Evolutionary conservation across 2,888 invertebrate species (phyloP).

Genomic region (Caenorhabditis becei): DNA sequence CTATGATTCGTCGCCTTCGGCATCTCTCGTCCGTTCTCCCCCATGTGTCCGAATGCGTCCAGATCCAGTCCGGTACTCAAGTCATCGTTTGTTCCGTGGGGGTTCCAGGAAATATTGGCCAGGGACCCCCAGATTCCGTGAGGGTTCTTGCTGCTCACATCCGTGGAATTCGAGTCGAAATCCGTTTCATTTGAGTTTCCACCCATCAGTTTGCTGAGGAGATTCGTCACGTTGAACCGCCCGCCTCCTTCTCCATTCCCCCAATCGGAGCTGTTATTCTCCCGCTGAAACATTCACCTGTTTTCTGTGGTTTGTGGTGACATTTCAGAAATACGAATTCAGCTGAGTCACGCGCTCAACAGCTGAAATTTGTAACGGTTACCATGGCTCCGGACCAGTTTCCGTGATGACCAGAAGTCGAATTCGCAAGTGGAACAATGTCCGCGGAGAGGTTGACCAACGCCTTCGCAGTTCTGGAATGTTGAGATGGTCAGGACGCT

Average conservation of each 20-base stretch:
- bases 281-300: constrained; percentile 3
- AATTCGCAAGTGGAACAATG: neutral
- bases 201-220: neutral
- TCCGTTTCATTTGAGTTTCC: neutral
- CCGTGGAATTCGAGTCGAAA: neutral
- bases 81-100: neutral
- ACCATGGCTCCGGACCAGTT: neutral
- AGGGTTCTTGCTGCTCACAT: neutral
- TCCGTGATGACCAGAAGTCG: neutral
- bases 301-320: neutral
- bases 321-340: neutral
- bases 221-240: neutral
- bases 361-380: constrained; percentile 7
- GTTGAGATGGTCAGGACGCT: no score
- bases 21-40: neutral
- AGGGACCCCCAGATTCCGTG: no score
- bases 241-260: neutral
- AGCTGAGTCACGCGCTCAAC: neutral
- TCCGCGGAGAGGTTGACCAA: neutral
- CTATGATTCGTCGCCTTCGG: neutral
- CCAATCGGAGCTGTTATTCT: neutral
- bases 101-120: no score
- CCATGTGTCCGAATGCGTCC: no score
- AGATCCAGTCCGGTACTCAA: neutral
- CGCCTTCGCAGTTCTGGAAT: neutral